phyloP scores from a whole-genome alignment of 1,140 invertebrate genomes.

The Aphelenchoides fujianensis region DNA sequence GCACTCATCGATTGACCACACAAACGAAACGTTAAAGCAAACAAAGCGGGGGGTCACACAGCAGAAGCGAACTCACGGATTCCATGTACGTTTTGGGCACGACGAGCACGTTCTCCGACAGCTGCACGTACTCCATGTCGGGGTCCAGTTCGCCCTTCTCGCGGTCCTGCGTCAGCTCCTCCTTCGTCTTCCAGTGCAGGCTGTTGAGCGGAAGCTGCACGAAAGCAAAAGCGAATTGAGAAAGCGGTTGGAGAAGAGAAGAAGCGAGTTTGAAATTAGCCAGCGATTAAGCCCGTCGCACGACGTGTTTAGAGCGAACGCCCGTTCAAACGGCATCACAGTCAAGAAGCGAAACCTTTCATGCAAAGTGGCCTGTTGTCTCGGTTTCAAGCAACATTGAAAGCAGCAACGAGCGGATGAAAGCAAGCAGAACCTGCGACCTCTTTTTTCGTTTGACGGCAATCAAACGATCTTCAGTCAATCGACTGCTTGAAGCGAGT shows the following conservation, averaged over 20 bases:
- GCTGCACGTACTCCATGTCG: conserved; percentile 37
- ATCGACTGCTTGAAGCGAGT: too few species aligned
- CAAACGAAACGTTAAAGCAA: not conserved
- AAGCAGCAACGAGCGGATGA: not conserved
- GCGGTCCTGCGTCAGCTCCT: conserved; percentile 43
- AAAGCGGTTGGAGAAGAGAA: not conserved
- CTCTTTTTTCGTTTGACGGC: not conserved
- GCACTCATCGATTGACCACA: too few species aligned
- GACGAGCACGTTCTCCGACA: conserved; percentile 56
- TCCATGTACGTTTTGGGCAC: conserved; percentile 42
- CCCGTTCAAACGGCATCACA: too few species aligned
- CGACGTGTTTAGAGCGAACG: too few species aligned
- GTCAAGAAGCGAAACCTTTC: too few species aligned
- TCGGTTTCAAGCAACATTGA: not conserved
- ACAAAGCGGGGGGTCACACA: not conserved
- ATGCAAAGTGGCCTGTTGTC: not conserved
- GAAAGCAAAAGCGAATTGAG: conserved; percentile 7
- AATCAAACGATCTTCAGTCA: not conserved
- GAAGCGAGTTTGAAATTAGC: too few species aligned
- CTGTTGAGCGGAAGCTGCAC: conserved; percentile 34
- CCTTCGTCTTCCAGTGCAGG: conserved; percentile 43
- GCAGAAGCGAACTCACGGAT: conserved; percentile 50
- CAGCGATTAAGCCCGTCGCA: too few species aligned
- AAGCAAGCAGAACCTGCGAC: not conserved
- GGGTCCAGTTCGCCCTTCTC: conserved; percentile 20